A percentile compares a stretch with the other conserved stretches of the same genome.
Evolutionary conservation across 2,888 invertebrate species (phyloP).

Genomic region (Sycophila texana): DNA sequence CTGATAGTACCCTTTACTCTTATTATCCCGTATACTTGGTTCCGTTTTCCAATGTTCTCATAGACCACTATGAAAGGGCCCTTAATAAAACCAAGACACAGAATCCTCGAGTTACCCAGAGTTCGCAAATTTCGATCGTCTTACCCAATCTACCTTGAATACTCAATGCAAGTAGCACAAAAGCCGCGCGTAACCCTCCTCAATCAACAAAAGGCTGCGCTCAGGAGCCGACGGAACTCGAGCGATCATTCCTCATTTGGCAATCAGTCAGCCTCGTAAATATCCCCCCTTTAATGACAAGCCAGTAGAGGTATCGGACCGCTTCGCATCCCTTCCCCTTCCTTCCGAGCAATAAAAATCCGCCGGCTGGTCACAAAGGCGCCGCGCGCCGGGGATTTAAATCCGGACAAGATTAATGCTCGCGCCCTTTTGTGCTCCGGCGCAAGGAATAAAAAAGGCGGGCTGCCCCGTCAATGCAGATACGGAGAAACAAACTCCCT

Average conservation of each 20-base stretch:
- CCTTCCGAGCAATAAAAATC: constrained; percentile 7
- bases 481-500: background rate
- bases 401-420: constrained; percentile 44
- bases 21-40: no score
- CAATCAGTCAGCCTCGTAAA: background rate
- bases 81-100: background rate
- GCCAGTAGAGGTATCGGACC: background rate
- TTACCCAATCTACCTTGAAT: background rate
- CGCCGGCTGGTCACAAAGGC: constrained; percentile 2
- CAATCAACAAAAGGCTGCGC: background rate
- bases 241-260: constrained; percentile 36
- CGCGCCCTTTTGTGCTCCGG: constrained; percentile 1
- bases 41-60: no score
- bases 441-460: background rate
- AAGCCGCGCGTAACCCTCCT: background rate
- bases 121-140: no score
- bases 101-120: background rate
- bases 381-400: constrained; percentile 32
- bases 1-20: no score
- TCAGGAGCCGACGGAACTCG: background rate
- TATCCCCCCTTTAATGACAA: background rate
- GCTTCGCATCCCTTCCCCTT: background rate
- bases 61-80: no score
- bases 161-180: background rate
- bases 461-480: constrained; percentile 2